Conservation (phyloP, 2,113 vertebrate species). For the Osmerus mordax region DNA sequence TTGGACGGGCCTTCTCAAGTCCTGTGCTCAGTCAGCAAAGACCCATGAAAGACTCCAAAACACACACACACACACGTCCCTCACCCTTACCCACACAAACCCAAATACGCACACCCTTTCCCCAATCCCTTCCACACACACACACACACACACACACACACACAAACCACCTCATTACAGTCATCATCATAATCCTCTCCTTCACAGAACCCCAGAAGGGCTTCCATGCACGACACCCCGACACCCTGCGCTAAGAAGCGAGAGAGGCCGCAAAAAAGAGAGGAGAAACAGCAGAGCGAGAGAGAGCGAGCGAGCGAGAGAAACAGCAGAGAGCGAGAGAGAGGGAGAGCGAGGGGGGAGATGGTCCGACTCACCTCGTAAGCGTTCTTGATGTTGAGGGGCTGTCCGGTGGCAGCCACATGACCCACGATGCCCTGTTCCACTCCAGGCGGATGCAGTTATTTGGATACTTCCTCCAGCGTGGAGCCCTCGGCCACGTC, state of each 20-base stretch:
- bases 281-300: neutral
- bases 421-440: constrained; percentile 98
- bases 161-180: constrained; percentile 3
- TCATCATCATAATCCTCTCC: constrained; percentile 12
- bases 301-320: neutral
- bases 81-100: neutral
- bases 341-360: neutral
- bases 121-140: neutral
- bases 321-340: no score
- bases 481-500: constrained; percentile 96
- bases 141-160: constrained; percentile 3
- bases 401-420: constrained; percentile 87
- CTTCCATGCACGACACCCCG: neutral
- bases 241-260: neutral
- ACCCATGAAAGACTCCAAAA: neutral
- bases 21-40: constrained; percentile 36
- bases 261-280: neutral
- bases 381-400: constrained; percentile 92
- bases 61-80: neutral
- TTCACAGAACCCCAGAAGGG: neutral
- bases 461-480: constrained; percentile 90
- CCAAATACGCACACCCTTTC: neutral
- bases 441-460: constrained; percentile 92
- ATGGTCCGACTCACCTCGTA: constrained; percentile 81
- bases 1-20: neutral